A percentile compares a stretch with the other conserved stretches of the same genome.
Conservation (phyloP, 1,140 invertebrate genomes). For the Lepidurus couesii region DNA sequence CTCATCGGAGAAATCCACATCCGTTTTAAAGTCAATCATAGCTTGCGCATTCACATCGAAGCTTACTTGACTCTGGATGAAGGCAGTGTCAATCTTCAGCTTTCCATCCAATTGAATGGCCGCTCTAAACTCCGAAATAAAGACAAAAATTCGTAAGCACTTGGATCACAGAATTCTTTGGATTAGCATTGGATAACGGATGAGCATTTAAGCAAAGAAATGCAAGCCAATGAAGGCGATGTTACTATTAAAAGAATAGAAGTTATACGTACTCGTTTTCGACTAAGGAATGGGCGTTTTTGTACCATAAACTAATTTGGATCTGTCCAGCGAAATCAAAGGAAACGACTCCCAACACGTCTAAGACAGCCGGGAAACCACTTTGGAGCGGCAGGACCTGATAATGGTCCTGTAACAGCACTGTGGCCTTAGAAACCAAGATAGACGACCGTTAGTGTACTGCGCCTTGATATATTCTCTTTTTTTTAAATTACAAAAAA, state of each 20-base stretch:
- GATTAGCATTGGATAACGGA: too few species aligned
- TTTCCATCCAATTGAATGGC: conserved; percentile 62
- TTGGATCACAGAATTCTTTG: too few species aligned
- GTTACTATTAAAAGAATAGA: conserved; percentile 18
- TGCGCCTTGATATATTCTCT: too few species aligned
- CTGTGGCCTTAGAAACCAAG: conserved; percentile 52
- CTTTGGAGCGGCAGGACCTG: conserved; percentile 63
- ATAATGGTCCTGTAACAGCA: conserved; percentile 66
- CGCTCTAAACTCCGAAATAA: conserved; percentile 51
- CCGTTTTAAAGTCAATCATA: conserved; percentile 64
- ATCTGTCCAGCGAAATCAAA: conserved; percentile 78
- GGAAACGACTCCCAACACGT: conserved; percentile 64
- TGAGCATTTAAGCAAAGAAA: too few species aligned
- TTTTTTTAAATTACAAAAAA: neutral
- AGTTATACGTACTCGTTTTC: conserved; percentile 49
- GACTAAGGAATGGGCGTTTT: conserved; percentile 74
- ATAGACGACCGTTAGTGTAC: neutral
- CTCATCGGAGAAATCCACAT: conserved; percentile 71
- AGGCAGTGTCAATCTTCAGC: conserved; percentile 59
- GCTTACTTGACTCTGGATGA: conserved; percentile 62
- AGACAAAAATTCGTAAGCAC: conserved; percentile 33
- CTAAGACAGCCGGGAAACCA: conserved; percentile 65
- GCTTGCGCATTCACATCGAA: conserved; percentile 65
- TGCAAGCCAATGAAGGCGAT: neutral
- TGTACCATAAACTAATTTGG: conserved; percentile 79